Percentiles rank a stretch among this genome's conserved stretches.
Evolutionary conservation across 2,113 vertebrate species (phyloP).

Genomic region (Apodemus speciosus): DNA sequence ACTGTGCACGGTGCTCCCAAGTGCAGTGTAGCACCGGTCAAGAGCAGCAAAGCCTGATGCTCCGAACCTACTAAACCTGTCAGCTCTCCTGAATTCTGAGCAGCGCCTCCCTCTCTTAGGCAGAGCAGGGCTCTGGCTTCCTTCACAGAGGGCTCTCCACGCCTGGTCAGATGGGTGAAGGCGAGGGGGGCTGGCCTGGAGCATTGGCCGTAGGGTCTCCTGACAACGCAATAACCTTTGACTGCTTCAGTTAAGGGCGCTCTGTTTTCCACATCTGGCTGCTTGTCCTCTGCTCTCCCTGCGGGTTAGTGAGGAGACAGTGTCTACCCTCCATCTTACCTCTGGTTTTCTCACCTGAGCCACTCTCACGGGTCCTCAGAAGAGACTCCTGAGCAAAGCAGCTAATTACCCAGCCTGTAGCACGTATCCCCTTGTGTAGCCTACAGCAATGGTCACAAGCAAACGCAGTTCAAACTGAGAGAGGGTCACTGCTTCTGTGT

Average conservation of each 20-base stretch:
- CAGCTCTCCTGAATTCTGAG: not conserved
- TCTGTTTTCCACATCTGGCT: not conserved
- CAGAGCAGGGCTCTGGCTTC: not conserved
- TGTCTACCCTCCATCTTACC: not conserved
- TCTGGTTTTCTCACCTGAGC: not conserved
- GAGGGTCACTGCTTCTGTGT: not conserved
- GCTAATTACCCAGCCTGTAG: not conserved
- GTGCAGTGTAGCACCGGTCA: rapidly evolving
- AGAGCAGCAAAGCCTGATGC: not conserved
- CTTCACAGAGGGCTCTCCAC: not conserved
- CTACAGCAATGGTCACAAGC: slow-evolving; percentile 26
- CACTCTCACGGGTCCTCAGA: not conserved
- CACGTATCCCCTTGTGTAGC: not conserved
- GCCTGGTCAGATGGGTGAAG: not conserved
- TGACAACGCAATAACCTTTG: rapidly evolving
- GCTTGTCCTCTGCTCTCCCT: not conserved
- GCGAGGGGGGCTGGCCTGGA: not conserved
- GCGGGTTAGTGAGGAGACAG: not conserved
- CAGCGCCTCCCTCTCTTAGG: not conserved
- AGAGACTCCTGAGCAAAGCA: not conserved
- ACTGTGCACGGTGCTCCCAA: rapidly evolving
- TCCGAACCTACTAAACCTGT: not conserved
- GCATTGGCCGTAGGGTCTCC: no score
- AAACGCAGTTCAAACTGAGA: not conserved
- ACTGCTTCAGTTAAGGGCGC: not conserved